phyloP scores from a whole-genome alignment of 2,113 vertebrate species.

The Oceanodroma tethys region DNA sequence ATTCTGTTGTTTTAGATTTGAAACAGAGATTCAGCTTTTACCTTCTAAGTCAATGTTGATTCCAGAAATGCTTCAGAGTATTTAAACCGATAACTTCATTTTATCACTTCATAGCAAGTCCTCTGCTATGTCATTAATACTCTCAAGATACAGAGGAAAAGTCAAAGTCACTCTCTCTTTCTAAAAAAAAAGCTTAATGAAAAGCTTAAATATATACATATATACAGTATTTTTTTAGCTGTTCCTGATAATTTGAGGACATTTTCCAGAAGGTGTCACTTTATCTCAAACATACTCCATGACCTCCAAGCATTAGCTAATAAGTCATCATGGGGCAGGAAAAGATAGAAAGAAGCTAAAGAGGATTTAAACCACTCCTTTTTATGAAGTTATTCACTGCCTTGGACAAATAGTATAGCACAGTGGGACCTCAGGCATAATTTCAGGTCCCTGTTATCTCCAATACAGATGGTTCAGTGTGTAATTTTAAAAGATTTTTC shows the following conservation, averaged over 20 bases:
- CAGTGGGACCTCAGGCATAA: background rate
- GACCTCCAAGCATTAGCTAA: background rate
- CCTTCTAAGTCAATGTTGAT: background rate
- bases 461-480: background rate
- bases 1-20: background rate
- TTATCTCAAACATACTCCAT: background rate
- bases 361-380: background rate
- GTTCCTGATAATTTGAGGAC: background rate
- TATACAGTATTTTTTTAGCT: background rate
- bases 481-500: background rate
- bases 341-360: background rate
- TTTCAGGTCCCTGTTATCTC: background rate
- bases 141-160: background rate
- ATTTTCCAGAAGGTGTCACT: background rate
- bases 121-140: background rate
- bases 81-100: background rate
- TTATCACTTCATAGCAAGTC: background rate
- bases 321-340: background rate
- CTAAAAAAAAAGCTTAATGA: background rate
- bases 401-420: background rate
- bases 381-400: background rate
- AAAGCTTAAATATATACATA: background rate
- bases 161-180: background rate
- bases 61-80: background rate
- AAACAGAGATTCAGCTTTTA: background rate